Percentiles rank a stretch among this genome's conserved stretches.
Evolutionary conservation across 2,797 vertebrate species (phyloP).

Genomic region (Hoplostethus atlanticus): DNA sequence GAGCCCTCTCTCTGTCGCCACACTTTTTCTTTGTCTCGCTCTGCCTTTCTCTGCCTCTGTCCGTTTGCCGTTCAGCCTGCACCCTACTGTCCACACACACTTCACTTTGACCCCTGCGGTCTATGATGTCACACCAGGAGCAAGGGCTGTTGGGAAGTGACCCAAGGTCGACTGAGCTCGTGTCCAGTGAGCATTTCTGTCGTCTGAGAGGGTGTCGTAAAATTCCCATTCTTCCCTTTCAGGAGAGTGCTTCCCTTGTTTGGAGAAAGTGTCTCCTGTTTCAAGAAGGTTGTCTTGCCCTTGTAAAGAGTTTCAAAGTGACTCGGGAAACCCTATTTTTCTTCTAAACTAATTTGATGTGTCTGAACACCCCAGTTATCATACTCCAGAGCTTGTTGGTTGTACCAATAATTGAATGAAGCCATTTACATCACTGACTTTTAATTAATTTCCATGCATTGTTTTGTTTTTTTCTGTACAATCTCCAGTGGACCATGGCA

Average conservation of each 20-base stretch:
- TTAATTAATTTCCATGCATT: constrained; percentile 79
- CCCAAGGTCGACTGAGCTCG: constrained; percentile 62
- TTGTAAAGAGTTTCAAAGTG: constrained; percentile 74
- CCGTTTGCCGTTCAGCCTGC: constrained; percentile 37
- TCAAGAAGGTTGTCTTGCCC: constrained; percentile 58
- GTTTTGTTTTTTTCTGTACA: constrained; percentile 56
- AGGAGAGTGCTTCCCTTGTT: constrained; percentile 71
- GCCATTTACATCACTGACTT: constrained; percentile 72
- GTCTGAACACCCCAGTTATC: constrained; percentile 62
- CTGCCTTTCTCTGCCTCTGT: constrained; percentile 52
- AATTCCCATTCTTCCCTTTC: constrained; percentile 58
- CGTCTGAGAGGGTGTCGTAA: constrained; percentile 59
- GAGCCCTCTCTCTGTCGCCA: constrained; percentile 72
- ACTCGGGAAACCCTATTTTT: constrained; percentile 59
- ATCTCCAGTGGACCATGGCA: constrained; percentile 75
- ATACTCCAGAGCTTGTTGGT: constrained; percentile 64
- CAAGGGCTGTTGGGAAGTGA: constrained; percentile 68
- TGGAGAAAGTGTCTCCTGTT: constrained; percentile 72
- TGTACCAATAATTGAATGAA: constrained; percentile 78
- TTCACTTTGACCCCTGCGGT: constrained; percentile 68
- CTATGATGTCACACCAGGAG: constrained; percentile 72
- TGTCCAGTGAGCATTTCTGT: constrained; percentile 64
- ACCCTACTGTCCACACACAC: constrained; percentile 57
- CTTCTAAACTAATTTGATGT: constrained; percentile 52
- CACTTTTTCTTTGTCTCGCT: constrained; percentile 78